Conservation (phyloP, 2,113 vertebrate species). For the Tetrax tetrax region DNA sequence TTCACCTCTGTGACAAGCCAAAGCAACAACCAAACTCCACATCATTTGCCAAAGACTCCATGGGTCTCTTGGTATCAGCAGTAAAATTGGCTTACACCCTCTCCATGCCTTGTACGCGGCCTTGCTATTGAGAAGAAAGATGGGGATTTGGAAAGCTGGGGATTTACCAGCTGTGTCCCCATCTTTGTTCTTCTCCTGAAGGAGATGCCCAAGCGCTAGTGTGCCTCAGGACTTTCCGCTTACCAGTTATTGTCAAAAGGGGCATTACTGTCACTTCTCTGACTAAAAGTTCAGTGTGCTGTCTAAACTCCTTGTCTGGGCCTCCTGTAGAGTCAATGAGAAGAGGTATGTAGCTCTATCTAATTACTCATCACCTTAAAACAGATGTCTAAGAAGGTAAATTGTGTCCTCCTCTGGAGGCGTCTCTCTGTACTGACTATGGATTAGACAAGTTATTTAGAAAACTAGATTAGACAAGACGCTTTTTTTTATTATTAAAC, state of each 20-base stretch:
- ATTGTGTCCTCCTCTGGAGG: background rate
- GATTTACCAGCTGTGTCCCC: background rate
- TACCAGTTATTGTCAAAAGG: background rate
- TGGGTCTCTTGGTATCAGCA: background rate
- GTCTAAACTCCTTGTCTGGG: background rate
- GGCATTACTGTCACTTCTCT: background rate
- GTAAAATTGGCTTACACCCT: background rate
- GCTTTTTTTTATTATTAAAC: background rate
- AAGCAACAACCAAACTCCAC: background rate
- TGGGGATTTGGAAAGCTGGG: background rate
- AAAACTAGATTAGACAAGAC: background rate
- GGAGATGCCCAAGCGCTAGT: rapidly evolving
- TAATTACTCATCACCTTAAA: background rate
- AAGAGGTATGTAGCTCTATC: background rate
- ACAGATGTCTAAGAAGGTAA: background rate
- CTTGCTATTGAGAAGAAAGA: background rate
- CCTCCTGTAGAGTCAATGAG: background rate
- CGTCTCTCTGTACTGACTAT: background rate
- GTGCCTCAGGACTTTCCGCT: background rate
- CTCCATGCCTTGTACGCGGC: background rate
- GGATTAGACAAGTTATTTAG: background rate
- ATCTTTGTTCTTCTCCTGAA: background rate
- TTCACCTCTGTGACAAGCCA: background rate
- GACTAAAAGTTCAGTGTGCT: background rate
- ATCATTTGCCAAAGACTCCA: background rate